These are phyloP conservation scores for Eulemur coronatus DNA, from an alignment of 2,797 vertebrate species.

Conservation along the genomic window DNA sequence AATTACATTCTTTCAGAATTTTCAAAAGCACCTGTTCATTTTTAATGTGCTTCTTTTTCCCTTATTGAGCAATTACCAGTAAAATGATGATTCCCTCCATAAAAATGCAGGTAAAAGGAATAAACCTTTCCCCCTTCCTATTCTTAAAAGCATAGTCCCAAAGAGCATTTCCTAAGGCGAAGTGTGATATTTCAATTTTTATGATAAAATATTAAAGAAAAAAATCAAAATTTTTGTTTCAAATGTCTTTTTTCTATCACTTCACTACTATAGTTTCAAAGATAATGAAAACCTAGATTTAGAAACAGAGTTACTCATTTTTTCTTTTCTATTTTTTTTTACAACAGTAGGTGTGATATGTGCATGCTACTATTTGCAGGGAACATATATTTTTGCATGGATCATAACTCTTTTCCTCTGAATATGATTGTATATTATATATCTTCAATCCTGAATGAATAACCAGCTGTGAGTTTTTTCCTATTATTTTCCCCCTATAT, in stretches of 20 bases:
- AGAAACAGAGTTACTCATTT: neutral
- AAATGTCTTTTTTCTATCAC: neutral
- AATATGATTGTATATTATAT: neutral
- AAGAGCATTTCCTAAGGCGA: neutral
- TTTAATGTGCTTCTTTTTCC: neutral
- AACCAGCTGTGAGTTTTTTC: neutral
- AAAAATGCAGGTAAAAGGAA: neutral
- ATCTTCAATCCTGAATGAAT: neutral
- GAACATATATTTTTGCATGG: neutral
- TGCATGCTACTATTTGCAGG: neutral
- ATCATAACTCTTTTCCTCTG: neutral
- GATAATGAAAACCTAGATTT: neutral
- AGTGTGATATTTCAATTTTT: neutral
- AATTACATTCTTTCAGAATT: conserved; percentile 20
- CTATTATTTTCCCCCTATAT: neutral
- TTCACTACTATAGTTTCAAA: neutral
- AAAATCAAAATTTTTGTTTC: neutral
- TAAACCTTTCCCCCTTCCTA: neutral
- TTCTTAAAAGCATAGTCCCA: neutral
- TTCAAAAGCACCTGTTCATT: conserved; percentile 23
- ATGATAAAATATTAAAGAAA: neutral
- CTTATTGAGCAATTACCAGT: neutral
- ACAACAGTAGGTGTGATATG: neutral
- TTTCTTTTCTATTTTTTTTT: neutral
- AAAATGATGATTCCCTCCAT: neutral